These are phyloP conservation scores for Ormyrus pomaceus DNA, from an alignment of 2,888 invertebrate species.

Conservation along the genomic window DNA sequence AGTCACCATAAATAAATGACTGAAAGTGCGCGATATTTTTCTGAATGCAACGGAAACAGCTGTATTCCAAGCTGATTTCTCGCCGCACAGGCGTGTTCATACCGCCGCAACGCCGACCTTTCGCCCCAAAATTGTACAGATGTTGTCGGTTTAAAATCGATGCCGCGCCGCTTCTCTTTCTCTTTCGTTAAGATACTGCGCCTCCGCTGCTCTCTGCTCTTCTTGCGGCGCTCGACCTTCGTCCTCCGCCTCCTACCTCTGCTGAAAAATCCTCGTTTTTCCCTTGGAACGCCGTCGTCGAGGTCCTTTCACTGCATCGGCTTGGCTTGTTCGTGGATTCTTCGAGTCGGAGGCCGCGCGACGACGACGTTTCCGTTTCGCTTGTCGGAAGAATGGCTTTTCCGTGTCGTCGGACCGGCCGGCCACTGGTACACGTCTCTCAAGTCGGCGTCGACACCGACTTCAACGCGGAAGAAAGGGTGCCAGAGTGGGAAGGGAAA, in stretches of 20 bases:
- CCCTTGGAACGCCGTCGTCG: neutral
- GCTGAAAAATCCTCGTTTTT: constrained; percentile 1
- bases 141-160: constrained; percentile 3
- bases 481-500: too few species aligned
- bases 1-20: neutral
- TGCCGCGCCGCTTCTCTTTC: constrained; percentile 5
- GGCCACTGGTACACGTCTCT: constrained; percentile 51
- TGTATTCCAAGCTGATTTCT: neutral
- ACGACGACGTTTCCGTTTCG: constrained; percentile 50
- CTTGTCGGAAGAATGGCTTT: constrained; percentile 71
- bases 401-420: constrained; percentile 70
- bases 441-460: constrained; percentile 6
- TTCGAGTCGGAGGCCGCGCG: constrained; percentile 3
- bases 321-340: constrained; percentile 39
- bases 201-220: too few species aligned
- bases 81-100: neutral
- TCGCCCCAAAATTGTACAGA: constrained; percentile 3
- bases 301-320: neutral
- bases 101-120: neutral
- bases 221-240: neutral
- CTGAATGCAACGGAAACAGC: neutral
- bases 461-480: constrained; percentile 10
- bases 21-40: neutral
- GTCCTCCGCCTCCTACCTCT: neutral
- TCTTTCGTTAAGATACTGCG: neutral